phyloP scores from a whole-genome alignment of 2,797 vertebrate species.

The Tapera naevia region DNA sequence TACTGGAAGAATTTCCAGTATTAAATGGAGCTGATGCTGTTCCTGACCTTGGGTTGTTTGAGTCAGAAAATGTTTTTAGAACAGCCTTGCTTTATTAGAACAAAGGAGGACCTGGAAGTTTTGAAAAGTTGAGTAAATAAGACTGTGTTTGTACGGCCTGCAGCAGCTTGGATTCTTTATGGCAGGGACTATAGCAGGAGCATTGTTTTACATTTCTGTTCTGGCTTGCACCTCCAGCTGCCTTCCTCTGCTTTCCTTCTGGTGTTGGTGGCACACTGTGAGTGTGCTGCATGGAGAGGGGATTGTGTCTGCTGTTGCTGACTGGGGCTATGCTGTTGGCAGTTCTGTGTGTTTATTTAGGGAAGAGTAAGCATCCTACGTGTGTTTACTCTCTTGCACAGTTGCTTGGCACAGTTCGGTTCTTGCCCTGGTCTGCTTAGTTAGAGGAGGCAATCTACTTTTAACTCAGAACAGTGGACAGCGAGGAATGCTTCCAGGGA shows the following conservation, averaged over 20 bases:
- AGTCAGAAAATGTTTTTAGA: slow-evolving; percentile 43
- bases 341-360: neutral
- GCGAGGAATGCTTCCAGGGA: neutral
- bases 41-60: slow-evolving; percentile 20
- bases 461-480: neutral
- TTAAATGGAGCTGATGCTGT: neutral
- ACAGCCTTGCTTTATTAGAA: neutral
- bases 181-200: neutral
- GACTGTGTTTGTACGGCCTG: neutral
- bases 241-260: neutral
- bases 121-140: slow-evolving; percentile 10
- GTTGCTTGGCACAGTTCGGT: neutral
- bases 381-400: neutral
- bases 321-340: neutral
- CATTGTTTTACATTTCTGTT: neutral
- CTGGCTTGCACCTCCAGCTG: neutral
- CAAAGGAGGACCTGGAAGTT: slow-evolving; percentile 8
- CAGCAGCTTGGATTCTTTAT: neutral
- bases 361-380: neutral
- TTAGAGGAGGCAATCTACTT: neutral
- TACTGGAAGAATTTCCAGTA: neutral
- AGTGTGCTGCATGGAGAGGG: neutral
- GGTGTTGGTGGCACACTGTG: neutral
- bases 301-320: neutral
- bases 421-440: neutral